These are phyloP conservation scores for Paralvinella palmiformis DNA, from an alignment of 1,140 invertebrate genomes.

Conservation along the genomic window DNA sequence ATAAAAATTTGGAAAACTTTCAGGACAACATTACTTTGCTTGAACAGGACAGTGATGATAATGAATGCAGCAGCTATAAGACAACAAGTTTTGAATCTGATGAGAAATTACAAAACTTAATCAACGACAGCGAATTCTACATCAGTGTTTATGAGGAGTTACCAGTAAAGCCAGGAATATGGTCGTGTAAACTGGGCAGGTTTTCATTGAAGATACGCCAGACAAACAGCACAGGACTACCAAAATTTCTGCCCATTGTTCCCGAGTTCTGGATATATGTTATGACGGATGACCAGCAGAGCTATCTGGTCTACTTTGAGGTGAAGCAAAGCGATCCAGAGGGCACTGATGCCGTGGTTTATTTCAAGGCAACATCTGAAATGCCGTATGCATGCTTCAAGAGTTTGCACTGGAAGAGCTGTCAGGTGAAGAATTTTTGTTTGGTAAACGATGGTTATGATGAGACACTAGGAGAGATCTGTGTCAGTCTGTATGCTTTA, in stretches of 20 bases:
- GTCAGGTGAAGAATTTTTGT: not conserved
- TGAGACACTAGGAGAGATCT: not conserved
- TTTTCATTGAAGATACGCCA: constrained; percentile 29
- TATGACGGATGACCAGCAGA: too few species aligned
- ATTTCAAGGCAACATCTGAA: constrained; percentile 7
- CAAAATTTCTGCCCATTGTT: too few species aligned
- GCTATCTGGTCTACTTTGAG: too few species aligned
- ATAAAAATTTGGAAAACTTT: constrained; percentile 24
- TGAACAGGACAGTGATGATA: not conserved
- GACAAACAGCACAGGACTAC: not conserved
- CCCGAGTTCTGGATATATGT: too few species aligned
- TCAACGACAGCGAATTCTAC: constrained; percentile 14
- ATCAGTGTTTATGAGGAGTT: constrained; percentile 18
- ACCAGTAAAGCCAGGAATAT: constrained; percentile 14
- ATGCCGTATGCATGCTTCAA: constrained; percentile 22
- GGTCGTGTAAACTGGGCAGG: constrained; percentile 26
- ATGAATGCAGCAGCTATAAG: too few species aligned
- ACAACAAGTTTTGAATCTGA: too few species aligned
- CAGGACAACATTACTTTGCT: not conserved
- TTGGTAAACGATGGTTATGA: not conserved
- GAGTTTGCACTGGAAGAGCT: constrained; percentile 11
- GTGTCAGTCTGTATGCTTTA: not conserved
- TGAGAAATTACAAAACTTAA: too few species aligned
- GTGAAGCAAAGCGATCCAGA: constrained; percentile 42
- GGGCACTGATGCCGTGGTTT: constrained; percentile 24